phyloP scores from a whole-genome alignment of 35 echinoderm and acorn worm species.

The Acanthaster planci region DNA sequence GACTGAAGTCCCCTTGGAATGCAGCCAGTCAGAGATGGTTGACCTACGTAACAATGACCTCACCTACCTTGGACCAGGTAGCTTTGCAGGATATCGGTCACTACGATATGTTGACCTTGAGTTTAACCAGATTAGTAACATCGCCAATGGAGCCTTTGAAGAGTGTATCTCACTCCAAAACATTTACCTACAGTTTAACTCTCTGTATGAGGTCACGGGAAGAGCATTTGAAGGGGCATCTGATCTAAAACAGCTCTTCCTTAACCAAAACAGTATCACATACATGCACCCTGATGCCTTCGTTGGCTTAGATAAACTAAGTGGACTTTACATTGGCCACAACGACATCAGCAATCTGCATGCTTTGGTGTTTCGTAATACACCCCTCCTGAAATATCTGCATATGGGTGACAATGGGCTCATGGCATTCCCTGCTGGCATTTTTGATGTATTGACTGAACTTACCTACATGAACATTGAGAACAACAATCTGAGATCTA shows the following conservation, averaged over 20 bases:
- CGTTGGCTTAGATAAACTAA: conserved; percentile 5
- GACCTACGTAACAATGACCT: conserved; percentile 60
- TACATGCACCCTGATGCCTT: conserved; percentile 38
- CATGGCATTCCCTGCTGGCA: neutral
- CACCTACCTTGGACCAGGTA: neutral
- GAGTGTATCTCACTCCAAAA: conserved; percentile 12
- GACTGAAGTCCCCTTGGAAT: conserved; percentile 26
- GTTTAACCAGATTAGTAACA: conserved; percentile 28
- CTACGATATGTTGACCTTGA: conserved; percentile 63
- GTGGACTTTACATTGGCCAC: conserved; percentile 31
- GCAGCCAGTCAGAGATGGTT: conserved; percentile 31
- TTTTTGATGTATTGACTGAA: conserved; percentile 26
- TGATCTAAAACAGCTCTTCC: conserved; percentile 41
- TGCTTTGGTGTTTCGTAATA: conserved; percentile 14
- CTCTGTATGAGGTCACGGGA: conserved; percentile 1
- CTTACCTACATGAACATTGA: conserved; percentile 52
- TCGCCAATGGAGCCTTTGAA: conserved; percentile 16
- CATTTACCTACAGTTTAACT: conserved; percentile 60
- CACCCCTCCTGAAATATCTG: conserved; percentile 16
- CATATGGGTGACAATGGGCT: conserved; percentile 43
- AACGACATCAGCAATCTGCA: conserved; percentile 13
- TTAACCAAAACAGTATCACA: conserved; percentile 36
- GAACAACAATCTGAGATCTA: conserved; percentile 26
- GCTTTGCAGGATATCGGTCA: conserved; percentile 4
- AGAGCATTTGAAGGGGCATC: conserved; percentile 25